Evolutionary conservation across 2,113 vertebrate species (phyloP).

Genomic region (Numenius arquata): DNA sequence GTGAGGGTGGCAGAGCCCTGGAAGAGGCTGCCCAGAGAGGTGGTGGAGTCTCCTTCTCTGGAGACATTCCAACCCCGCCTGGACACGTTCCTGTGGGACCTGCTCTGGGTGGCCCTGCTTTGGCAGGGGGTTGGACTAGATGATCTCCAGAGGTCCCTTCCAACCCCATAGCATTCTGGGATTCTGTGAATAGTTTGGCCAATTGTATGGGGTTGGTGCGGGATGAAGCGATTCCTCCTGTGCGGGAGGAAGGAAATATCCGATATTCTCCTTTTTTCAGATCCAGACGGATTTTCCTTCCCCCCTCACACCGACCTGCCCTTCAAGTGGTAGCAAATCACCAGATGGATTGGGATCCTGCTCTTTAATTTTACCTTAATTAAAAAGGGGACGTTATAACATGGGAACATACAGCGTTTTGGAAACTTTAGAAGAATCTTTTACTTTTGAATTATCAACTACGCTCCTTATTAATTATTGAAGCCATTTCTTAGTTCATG

Average conservation of each 20-base stretch:
- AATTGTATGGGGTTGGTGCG: not conserved
- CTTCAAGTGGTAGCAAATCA: not conserved
- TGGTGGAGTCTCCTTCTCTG: no score
- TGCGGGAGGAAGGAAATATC: not conserved
- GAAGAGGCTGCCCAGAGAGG: no score
- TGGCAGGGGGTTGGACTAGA: no score
- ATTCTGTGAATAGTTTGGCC: not conserved
- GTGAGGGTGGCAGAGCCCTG: no score
- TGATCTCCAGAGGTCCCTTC: no score
- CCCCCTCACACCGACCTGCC: not conserved
- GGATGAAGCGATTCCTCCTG: not conserved
- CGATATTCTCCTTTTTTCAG: not conserved
- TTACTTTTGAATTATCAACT: not conserved
- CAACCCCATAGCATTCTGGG: no score
- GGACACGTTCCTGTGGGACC: no score
- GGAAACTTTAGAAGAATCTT: not conserved
- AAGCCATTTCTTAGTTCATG: not conserved
- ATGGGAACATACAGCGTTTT: fast-evolving
- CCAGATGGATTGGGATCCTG: not conserved
- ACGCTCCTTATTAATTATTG: not conserved
- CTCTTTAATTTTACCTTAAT: not conserved
- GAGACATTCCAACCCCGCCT: no score
- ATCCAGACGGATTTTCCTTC: not conserved
- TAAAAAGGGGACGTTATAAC: not conserved
- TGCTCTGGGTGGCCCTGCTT: no score